Evolutionary conservation across 2,113 vertebrate species (phyloP).

Genomic region (Leiothrix lutea): DNA sequence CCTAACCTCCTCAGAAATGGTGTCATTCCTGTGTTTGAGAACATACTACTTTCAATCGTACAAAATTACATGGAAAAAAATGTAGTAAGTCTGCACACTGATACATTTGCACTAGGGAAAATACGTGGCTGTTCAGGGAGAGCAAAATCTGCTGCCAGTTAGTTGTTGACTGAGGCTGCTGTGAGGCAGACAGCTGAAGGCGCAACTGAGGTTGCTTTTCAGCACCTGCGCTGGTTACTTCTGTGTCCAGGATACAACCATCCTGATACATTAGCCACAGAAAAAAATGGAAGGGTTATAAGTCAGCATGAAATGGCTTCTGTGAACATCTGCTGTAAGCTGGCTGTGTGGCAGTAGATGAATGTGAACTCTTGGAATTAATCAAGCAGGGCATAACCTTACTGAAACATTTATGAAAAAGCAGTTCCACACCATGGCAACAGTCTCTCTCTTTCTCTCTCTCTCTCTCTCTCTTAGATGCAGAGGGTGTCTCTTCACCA

Average conservation of each 20-base stretch:
- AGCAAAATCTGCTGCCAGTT: background rate
- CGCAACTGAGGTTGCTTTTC: background rate
- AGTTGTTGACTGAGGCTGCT: background rate
- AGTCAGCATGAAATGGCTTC: slow-evolving; percentile 58
- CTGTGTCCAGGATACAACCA: background rate
- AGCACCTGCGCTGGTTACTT: background rate
- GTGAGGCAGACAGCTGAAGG: background rate
- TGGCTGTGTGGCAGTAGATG: slow-evolving; percentile 49
- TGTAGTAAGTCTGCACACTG: background rate
- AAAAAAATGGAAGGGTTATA: slow-evolving; percentile 39
- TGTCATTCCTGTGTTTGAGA: background rate
- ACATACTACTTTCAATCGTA: background rate
- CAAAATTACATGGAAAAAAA: background rate
- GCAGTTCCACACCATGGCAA: slow-evolving; percentile 56
- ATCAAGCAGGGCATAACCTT: slow-evolving; percentile 61
- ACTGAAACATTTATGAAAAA: slow-evolving; percentile 65
- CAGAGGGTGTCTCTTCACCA: background rate
- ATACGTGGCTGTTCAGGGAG: background rate
- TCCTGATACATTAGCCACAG: background rate
- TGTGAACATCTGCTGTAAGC: slow-evolving; percentile 58
- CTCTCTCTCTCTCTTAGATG: background rate
- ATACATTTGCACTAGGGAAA: background rate
- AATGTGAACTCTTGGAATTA: slow-evolving; percentile 68
- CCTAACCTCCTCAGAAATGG: background rate
- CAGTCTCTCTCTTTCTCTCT: background rate